A percentile compares a stretch with the other conserved stretches of the same genome.
phyloP scores from a whole-genome alignment of 30 jellyfish, hydroid and myxozoan genomes.

The Pelagia noctiluca region DNA sequence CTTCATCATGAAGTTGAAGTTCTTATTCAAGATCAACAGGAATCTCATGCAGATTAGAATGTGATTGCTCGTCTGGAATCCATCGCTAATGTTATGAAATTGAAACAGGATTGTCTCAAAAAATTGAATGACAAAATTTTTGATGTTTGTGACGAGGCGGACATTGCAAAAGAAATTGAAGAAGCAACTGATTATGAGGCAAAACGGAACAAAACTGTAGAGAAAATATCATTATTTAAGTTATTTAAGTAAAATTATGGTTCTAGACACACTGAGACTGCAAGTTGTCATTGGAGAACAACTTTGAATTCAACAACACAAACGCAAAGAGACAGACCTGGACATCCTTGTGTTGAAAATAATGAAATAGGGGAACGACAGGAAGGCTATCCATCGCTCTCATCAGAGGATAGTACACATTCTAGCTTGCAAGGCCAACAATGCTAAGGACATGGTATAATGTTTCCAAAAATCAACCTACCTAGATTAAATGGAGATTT shows the following conservation, averaged over 20 bases:
- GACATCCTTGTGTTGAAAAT: neutral
- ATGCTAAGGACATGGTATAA: too few species aligned
- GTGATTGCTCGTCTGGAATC: neutral
- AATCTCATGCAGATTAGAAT: neutral
- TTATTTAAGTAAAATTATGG: too few species aligned
- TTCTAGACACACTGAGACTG: too few species aligned
- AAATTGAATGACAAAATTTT: constrained; percentile 33
- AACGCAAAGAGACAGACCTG: neutral
- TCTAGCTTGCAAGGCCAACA: too few species aligned
- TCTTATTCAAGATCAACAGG: neutral
- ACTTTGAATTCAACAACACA: too few species aligned
- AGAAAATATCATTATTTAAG: constrained; percentile 13
- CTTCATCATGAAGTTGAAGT: neutral
- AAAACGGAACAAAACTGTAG: constrained; percentile 1
- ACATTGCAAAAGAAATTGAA: constrained; percentile 22
- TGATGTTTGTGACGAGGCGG: constrained; percentile 11
- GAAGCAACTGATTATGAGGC: constrained; percentile 14
- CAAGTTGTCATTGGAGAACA: too few species aligned
- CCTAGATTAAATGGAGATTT: constrained; percentile 73
- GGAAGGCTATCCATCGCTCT: neutral
- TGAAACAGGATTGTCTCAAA: constrained; percentile 4
- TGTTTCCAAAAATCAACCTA: constrained; percentile 63
- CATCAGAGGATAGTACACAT: neutral
- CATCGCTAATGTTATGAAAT: constrained; percentile 4
- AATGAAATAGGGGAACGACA: neutral